Evolutionary conservation across 2,888 invertebrate species (phyloP), one percentile per base, ranked within the genome.

Genomic region (Mayetiola destructor): DNA sequence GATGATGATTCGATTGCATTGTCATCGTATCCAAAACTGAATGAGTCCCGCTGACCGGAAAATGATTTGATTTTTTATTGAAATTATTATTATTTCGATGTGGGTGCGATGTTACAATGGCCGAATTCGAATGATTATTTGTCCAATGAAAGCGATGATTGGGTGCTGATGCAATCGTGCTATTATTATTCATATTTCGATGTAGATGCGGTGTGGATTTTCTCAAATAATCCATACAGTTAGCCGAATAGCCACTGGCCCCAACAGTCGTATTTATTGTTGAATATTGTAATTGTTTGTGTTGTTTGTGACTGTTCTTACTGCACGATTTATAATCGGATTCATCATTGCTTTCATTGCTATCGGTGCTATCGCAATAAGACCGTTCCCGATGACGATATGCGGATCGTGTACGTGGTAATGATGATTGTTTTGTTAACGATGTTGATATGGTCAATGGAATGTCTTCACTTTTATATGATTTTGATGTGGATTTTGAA

Each of bases 201-300:
- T 53, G 53, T 16, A 53, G 30, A 53, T 53, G 32, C 2, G 30
- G 30, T 30, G 32, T 53, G 20, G 30, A 30, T 32, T 32, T 53
- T 48, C 48, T 48, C n/a, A 29, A 52, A 29, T 52, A 29, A 52
- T 52, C 52, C n/a, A n/a, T n/a, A n/a, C n/a, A n/a, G n/a, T n/a
- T n/a, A n/a, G n/a, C n/a, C n/a, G n/a, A n/a, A n/a, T n/a, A n/a
- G n/a, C n/a, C n/a, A n/a, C n/a, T n/a, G n/a, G n/a, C n/a, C 14
- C 27, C 4, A 30, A 1, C 6, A 52, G 27, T 52, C 18, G 18
- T 2, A n/a, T 20, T 32, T 30, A 53, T 32, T 4, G 53, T 32
- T 32, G 53, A 53, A 53, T 53, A 53, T 10, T 53, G 32, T 18
- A 53, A 53, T 10, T 53, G 32, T 18, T 30, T 16, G 32, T 32